Evolutionary conservation across 2,888 invertebrate species (phyloP).

Genomic region (Oxytorus armatus): DNA sequence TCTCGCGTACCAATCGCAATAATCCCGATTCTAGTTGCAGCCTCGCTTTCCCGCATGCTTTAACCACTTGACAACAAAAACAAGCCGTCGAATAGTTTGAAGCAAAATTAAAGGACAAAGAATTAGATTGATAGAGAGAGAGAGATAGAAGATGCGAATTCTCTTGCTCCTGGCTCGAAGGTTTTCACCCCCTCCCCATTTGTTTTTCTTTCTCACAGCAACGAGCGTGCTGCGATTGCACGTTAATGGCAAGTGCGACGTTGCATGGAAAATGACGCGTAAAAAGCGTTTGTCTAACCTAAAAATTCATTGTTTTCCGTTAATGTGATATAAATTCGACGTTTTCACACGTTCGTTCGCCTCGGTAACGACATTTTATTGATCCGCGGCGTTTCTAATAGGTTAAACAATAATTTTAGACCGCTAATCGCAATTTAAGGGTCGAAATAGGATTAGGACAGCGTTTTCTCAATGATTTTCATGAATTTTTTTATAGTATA

Average conservation of each 20-base stretch:
- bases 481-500: no score
- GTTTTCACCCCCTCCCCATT: no score
- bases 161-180: no score
- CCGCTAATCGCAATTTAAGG: no score
- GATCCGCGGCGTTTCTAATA: no score
- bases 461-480: no score
- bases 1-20: conserved; percentile 74
- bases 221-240: conserved; percentile 42
- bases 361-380: no score
- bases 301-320: neutral
- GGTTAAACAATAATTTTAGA: no score
- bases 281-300: neutral
- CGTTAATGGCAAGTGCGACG: conserved; percentile 42
- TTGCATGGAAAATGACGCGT: conserved; percentile 13
- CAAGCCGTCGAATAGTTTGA: neutral
- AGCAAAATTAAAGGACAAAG: neutral
- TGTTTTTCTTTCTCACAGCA: conserved; percentile 27
- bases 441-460: no score
- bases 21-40: conserved; percentile 73
- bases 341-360: no score
- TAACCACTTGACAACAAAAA: conserved; percentile 53
- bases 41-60: conserved; percentile 21
- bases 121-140: conserved; percentile 9
- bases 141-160: conserved; percentile 45
- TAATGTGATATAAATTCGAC: no score